Evolutionary conservation across 2,113 vertebrate genomes (phyloP), one percentile per base, ranked within the genome.

Genomic region (Ceratotherium simum): DNA sequence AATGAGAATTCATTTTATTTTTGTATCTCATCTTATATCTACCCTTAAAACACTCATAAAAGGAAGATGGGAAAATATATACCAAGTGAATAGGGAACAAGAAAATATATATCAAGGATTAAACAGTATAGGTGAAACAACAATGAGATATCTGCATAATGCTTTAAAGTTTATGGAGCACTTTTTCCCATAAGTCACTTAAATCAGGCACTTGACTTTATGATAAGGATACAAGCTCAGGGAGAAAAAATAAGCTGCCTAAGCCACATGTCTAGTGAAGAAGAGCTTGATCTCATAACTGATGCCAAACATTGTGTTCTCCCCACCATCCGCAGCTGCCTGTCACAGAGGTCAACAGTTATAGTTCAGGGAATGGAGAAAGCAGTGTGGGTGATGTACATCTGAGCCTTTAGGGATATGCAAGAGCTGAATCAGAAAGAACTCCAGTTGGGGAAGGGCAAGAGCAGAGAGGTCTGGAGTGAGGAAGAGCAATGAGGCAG

Each of bases 161-260:
- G 36, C 21, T 80, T 76, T 58, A 21, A 80, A 65, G 58, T 81
- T 81, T 42, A 23, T 17, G 25, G 8, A 78, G 36, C 8, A 29
- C 36, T 65, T 67, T 39, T 56, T 6, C 72, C 36, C 48, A 2
- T 39, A 58, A 78, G 51, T 65, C 58, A 90, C 14, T 46, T 60
- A 90, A 95, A 87, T 67, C 29, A 62, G 67, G 27, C 42, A 60
- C 16, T 84, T 80, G 39, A 70, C 51, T 91, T 93, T 82, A 95
- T 64, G 29, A 69, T 58, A 96, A 93, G 72, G 58, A 85, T 72
- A 73, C 48, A 31, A 91, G 48, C 21, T 86, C 58, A 83, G 78
- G 86, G 80, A 94, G 56, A 7, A 31, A 78, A 69, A 85, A 20
- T 17, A 62, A 92, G 16, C 51, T 62, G 18, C 27, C 31, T 39